phyloP scores from a whole-genome alignment of 1,140 invertebrate genomes.

The Psix sp. region DNA sequence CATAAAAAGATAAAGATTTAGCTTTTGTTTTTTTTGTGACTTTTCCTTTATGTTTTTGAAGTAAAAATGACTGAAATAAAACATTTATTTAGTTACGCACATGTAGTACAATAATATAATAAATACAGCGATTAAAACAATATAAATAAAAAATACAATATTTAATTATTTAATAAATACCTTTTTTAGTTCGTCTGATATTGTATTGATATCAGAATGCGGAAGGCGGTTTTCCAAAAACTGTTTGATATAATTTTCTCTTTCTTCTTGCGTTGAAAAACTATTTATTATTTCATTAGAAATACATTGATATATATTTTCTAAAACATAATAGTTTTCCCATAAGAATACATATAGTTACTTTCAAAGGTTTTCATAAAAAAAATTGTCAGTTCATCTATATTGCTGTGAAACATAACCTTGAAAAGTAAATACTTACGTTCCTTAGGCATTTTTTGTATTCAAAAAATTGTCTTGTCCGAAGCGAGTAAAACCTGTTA shows the following conservation, averaged over 20 bases:
- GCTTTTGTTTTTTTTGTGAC: conserved; percentile 65
- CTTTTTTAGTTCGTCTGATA: conserved; percentile 69
- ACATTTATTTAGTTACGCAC: no score
- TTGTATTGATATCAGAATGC: conserved; percentile 60
- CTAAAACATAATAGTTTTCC: conserved; percentile 48
- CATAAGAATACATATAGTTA: conserved; percentile 3
- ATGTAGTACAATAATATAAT: no score
- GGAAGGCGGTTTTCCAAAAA: conserved; percentile 69
- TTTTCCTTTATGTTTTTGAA: conserved; percentile 75
- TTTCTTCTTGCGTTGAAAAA: conserved; percentile 63
- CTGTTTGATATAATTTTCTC: conserved; percentile 65
- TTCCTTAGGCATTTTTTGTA: conserved; percentile 29
- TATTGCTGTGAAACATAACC: no score
- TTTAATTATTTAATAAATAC: conserved; percentile 54
- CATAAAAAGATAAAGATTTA: conserved; percentile 76
- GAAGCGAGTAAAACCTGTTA: no score
- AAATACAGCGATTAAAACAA: conserved; percentile 5
- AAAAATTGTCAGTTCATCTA: no score
- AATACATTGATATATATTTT: conserved; percentile 64
- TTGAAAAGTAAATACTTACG: conserved; percentile 19
- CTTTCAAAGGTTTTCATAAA: background rate
- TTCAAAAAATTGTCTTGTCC: no score
- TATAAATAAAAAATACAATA: conserved; percentile 11
- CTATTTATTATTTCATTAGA: conserved; percentile 57
- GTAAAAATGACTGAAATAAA: conserved; percentile 66